These are phyloP conservation scores for Yponomeuta sedellus DNA, from an alignment of 2,888 invertebrate genomes.

Conservation along the genomic window DNA sequence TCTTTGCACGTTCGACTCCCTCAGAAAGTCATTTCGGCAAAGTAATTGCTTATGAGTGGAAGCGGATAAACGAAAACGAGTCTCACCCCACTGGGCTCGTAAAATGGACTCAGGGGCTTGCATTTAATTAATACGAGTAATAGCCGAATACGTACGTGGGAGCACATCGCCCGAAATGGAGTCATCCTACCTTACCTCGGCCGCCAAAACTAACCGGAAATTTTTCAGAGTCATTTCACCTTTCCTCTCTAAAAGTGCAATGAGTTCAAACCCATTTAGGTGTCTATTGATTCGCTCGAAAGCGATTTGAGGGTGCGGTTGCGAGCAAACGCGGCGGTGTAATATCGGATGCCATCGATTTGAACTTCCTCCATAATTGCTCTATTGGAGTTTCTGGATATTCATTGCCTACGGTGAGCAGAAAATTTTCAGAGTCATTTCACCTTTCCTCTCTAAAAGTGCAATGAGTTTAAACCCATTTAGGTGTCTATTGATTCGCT, in stretches of 20 bases:
- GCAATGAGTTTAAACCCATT: neutral
- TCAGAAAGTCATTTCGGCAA: slow-evolving; percentile 62
- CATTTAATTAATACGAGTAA: slow-evolving; percentile 72
- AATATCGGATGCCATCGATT: neutral
- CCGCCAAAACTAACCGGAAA: neutral
- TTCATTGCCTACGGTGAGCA: neutral
- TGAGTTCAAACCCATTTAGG: neutral
- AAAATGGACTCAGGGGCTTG: slow-evolving; percentile 71
- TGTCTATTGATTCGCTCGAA: neutral
- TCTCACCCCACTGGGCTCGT: slow-evolving; percentile 59
- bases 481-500: neutral
- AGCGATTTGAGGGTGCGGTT: neutral
- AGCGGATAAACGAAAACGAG: slow-evolving; percentile 71
- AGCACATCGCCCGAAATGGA: slow-evolving; percentile 40
- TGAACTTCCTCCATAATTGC: neutral
- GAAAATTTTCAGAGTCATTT: neutral
- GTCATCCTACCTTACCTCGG: slow-evolving; percentile 58
- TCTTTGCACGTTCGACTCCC: slow-evolving; percentile 61
- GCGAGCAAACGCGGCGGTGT: neutral
- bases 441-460: neutral
- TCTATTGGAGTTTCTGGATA: neutral
- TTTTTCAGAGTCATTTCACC: neutral
- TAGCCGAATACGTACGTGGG: slow-evolving; percentile 46
- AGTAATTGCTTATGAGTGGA: slow-evolving; percentile 74
- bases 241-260: neutral